Percentiles rank a stretch among this genome's conserved stretches.
phyloP scores from a whole-genome alignment of 2,113 vertebrate genomes.

The Proteles cristata region DNA sequence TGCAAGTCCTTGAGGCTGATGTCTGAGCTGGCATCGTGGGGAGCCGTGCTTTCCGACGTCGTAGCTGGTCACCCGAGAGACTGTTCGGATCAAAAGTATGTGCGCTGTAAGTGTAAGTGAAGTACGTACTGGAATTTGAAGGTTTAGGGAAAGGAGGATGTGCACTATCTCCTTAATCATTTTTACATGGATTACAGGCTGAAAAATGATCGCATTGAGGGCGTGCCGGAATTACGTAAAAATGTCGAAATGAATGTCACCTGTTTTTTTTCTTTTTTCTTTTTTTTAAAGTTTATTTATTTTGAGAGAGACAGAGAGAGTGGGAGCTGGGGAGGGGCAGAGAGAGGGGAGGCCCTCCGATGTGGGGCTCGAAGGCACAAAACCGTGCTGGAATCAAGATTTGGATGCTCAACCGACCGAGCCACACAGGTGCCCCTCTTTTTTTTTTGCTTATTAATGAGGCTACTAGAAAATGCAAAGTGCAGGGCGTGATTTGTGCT shows the following conservation, averaged over 20 bases:
- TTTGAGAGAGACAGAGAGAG: no score
- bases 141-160: not conserved
- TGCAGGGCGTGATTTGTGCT: fast-evolving
- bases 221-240: not conserved
- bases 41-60: not conserved
- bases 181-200: not conserved
- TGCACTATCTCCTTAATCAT: not conserved
- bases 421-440: no score
- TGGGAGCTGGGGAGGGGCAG: no score
- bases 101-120: fast-evolving
- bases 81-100: fast-evolving
- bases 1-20: fast-evolving
- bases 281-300: no score
- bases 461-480: not conserved
- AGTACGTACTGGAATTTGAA: not conserved
- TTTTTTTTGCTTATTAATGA: not conserved
- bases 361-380: no score
- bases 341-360: no score
- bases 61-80: not conserved
- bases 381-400: no score
- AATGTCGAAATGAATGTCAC: not conserved
- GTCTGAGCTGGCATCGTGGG: fast-evolving
- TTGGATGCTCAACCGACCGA: no score
- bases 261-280: no score
- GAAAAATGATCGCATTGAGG: not conserved